These are phyloP conservation scores for Noturus placidus DNA, from an alignment of 2,113 vertebrate genomes.

Conservation along the genomic window DNA sequence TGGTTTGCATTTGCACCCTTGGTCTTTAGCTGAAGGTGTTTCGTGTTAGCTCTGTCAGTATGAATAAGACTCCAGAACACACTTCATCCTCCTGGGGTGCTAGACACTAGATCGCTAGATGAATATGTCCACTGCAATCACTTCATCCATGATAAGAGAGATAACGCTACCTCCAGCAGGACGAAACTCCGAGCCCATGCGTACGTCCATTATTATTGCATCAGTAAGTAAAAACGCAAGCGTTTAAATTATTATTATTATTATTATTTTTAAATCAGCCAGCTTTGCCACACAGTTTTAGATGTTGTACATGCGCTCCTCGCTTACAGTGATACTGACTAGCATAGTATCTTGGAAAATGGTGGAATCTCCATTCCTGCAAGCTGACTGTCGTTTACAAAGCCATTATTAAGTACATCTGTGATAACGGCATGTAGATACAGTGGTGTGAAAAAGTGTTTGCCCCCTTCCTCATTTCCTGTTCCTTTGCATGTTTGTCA, in stretches of 20 bases:
- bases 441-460: too few relatives aligned
- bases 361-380: neutral
- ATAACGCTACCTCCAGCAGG: constrained; percentile 21
- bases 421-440: too few relatives aligned
- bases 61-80: constrained; percentile 25
- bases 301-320: neutral
- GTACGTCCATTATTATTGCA: neutral
- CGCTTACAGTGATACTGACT: neutral
- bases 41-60: constrained; percentile 18
- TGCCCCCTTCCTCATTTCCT: too few relatives aligned
- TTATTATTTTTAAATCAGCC: neutral
- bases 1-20: neutral
- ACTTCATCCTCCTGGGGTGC: constrained; percentile 21
- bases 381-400: neutral
- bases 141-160: constrained; percentile 15
- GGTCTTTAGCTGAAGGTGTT: constrained; percentile 34
- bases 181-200: neutral
- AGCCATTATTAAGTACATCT: neutral
- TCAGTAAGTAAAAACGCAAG: neutral
- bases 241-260: too few relatives aligned
- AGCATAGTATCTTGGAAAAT: neutral
- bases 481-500: too few relatives aligned
- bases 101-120: constrained; percentile 46
- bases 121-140: constrained; percentile 56
- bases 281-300: neutral